Base-by-base conservation (phyloP, 2,113 vertebrate species). In the Ceyx margarethae region DNA sequence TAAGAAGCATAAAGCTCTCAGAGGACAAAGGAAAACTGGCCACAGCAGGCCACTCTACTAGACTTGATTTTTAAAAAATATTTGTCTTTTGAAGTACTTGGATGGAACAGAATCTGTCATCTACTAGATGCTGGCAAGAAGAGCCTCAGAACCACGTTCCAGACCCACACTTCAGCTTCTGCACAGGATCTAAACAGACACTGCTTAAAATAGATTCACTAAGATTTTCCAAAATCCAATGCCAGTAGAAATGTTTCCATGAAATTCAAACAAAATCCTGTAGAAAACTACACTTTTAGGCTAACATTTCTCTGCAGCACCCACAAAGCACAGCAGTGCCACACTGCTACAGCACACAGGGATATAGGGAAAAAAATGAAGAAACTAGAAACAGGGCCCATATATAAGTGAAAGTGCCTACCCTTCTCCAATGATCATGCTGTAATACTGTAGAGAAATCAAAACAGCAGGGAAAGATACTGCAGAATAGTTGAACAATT, bases 381-480 rank as follows among this genome's bases (percentile, higher is more conserved):
- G 51, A 50, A 79, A 80, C 71, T 68, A 74, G 58, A 78, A 87
- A 74, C 71, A 57, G 66, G 68, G 91, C 72, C 72, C 72, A 67
- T 66, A 83, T 64, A 87, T 82, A 93, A 93, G 72, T 64, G 85
- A 94, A 94, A 92, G 68, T 87, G 93, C 92, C 94, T 89, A 87
- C 81, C 89, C 75, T 40, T 87, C 62, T 96, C 93, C 95, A 95
- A 79, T 42, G 91, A 71, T 91, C 95, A 92, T 40, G 69, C 73
- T 85, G 92, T 91, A 93, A 89, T 92, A 94, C 92, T 94, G 96
- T 73, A 86, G 89, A 89, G 92, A 92, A 95, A 96, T 62, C 85
- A 74, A 87, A 95, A 87, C 16, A 89, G 74, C 26, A 89, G 81
- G 85, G 91, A 92, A 73, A 84, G 85, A 82, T 13, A 64, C 77